phyloP scores from a whole-genome alignment of 1,140 invertebrate species.

The Nomia melanderi region DNA sequence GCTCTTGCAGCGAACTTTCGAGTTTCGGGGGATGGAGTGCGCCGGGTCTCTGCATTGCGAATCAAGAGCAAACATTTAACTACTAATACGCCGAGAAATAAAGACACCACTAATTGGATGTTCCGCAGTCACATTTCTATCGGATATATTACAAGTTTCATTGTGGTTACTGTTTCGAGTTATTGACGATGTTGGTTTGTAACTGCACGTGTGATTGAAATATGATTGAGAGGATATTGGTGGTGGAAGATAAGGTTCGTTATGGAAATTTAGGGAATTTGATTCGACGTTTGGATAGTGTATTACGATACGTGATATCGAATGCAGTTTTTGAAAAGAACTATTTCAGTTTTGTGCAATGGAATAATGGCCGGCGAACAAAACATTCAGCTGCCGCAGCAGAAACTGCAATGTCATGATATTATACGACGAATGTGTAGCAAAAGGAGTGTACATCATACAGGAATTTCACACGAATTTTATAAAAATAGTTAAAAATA shows the following conservation, averaged over 20 bases:
- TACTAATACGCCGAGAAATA: conserved; percentile 39
- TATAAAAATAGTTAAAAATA: not conserved
- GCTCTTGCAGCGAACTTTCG: conserved; percentile 24
- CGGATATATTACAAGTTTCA: no score
- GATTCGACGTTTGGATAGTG: no score
- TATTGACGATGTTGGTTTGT: no score
- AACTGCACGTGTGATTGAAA: no score
- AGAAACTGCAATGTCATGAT: conserved; percentile 37
- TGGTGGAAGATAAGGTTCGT: no score
- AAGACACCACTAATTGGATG: conserved; percentile 9
- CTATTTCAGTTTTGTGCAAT: conserved; percentile 31
- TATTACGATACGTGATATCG: conserved; percentile 29
- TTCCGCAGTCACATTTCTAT: not conserved
- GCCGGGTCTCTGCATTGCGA: conserved; percentile 19
- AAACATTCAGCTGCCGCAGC: conserved; percentile 5
- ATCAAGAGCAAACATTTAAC: conserved; percentile 55
- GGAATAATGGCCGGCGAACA: conserved; percentile 8
- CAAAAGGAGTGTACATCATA: conserved; percentile 80
- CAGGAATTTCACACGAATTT: conserved; percentile 68
- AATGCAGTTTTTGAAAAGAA: conserved; percentile 53
- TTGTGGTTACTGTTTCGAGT: no score
- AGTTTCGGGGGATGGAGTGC: conserved; percentile 28
- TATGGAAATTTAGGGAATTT: no score
- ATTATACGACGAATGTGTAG: conserved; percentile 76
- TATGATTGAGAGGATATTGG: no score